phyloP scores from a whole-genome alignment of 1,140 invertebrate genomes.

The Aricia agestis region DNA sequence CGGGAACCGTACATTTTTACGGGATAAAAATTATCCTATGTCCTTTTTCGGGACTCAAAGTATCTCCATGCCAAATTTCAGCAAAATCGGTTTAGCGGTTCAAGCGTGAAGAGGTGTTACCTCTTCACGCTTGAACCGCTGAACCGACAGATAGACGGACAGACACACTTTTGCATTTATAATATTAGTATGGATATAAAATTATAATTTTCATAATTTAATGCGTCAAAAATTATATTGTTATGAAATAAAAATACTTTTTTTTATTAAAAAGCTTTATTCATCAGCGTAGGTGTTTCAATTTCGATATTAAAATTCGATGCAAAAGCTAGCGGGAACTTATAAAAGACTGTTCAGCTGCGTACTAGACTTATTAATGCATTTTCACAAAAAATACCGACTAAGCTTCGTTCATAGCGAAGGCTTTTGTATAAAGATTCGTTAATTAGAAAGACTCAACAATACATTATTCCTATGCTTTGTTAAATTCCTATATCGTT shows the following conservation, averaged over 20 bases:
- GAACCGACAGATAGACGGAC: too few relatives aligned
- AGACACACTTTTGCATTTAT: too few relatives aligned
- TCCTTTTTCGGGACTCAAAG: too few relatives aligned
- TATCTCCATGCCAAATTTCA: too few relatives aligned
- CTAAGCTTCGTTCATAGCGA: background rate
- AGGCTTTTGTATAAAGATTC: background rate
- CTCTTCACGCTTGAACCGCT: too few relatives aligned
- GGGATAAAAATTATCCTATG: too few relatives aligned
- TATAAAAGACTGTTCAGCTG: slow-evolving; percentile 15
- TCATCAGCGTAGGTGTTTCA: slow-evolving; percentile 7
- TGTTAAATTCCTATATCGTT: background rate
- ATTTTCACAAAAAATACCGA: slow-evolving; percentile 5
- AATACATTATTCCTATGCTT: background rate
- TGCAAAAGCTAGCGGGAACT: slow-evolving; percentile 2
- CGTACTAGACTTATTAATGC: slow-evolving; percentile 9
- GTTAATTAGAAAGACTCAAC: too few relatives aligned
- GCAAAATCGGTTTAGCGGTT: too few relatives aligned
- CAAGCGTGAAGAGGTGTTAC: too few relatives aligned
- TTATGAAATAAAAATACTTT: background rate
- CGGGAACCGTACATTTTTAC: too few relatives aligned
- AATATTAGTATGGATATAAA: too few relatives aligned
- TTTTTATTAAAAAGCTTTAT: background rate
- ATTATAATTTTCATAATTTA: background rate
- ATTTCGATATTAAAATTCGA: slow-evolving; percentile 8
- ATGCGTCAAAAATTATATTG: background rate